Conservation (phyloP, 1,140 invertebrate species). For the Psilanteris sp. region DNA sequence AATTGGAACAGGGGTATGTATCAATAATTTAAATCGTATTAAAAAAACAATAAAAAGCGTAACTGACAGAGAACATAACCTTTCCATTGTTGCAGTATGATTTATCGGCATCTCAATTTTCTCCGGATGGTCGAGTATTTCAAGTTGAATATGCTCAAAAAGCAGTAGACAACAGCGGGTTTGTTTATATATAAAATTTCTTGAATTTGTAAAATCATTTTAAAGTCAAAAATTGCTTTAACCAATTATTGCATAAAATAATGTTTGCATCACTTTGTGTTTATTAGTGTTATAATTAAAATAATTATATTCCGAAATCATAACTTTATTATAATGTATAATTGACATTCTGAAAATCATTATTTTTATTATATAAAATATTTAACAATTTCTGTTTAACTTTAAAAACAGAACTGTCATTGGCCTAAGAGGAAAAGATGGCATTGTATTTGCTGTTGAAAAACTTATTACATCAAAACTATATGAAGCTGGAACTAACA, state of each 20-base stretch:
- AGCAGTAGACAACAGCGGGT: slow-evolving; percentile 99
- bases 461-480: slow-evolving; percentile 98
- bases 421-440: slow-evolving; percentile 96
- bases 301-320: too few species aligned
- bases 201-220: too few species aligned
- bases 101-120: slow-evolving; percentile 99
- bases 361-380: too few species aligned
- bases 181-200: slow-evolving; percentile 74
- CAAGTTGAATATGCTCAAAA: slow-evolving; percentile 99
- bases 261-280: too few species aligned
- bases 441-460: slow-evolving; percentile 98
- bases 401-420: slow-evolving; percentile 88
- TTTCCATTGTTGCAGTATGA: slow-evolving; percentile 90
- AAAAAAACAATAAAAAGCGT: slow-evolving; percentile 14
- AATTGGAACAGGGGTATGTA: slow-evolving; percentile 95
- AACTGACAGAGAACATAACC: slow-evolving; percentile 47
- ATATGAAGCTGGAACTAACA: slow-evolving; percentile 96
- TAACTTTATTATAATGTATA: too few species aligned
- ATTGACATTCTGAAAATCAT: too few species aligned
- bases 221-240: too few species aligned
- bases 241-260: too few species aligned
- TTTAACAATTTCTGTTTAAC: too few species aligned
- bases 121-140: slow-evolving; percentile 98
- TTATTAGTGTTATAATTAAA: too few species aligned
- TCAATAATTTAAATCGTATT: slow-evolving; percentile 35